Evolutionary conservation across 2,888 invertebrate genomes (phyloP).

Genomic region (Drosophila recens): DNA sequence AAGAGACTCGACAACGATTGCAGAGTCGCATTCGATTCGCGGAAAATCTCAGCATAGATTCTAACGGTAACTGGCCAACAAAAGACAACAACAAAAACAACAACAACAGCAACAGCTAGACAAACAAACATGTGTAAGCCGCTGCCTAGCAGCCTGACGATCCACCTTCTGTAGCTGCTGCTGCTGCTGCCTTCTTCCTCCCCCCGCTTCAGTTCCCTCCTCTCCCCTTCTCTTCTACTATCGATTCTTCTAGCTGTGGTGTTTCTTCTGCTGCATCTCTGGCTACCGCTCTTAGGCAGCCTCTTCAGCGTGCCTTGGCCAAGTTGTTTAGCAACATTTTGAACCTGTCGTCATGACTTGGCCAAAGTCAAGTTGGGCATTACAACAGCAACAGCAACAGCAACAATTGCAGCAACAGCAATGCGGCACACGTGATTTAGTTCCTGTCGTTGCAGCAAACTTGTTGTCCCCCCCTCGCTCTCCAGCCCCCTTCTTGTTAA

Average conservation of each 20-base stretch:
- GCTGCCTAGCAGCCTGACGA: conserved; percentile 75
- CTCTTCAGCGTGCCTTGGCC: conserved; percentile 48
- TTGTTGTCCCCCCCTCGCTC: conserved; percentile 58
- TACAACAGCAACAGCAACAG: conserved; percentile 43
- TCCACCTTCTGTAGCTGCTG: conserved; percentile 31
- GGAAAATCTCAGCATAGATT: conserved; percentile 53
- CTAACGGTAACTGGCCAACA: conserved; percentile 66
- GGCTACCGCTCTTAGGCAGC: conserved; percentile 36
- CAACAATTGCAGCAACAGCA: conserved; percentile 34
- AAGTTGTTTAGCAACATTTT: conserved; percentile 79
- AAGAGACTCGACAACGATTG: conserved; percentile 33
- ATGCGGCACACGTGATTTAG: conserved; percentile 74
- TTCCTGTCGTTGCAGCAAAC: conserved; percentile 79
- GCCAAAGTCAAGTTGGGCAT: conserved; percentile 76
- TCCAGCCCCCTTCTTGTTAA: background rate
- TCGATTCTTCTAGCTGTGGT: conserved; percentile 10
- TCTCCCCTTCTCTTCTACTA: background rate
- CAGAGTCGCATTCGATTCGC: conserved; percentile 19
- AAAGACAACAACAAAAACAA: conserved; percentile 42
- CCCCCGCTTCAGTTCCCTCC: background rate
- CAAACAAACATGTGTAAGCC: conserved; percentile 80
- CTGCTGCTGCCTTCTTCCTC: background rate
- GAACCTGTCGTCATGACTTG: conserved; percentile 81
- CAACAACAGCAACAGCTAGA: conserved; percentile 36
- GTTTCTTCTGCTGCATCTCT: conserved; percentile 25